phyloP scores from a whole-genome alignment of 2,888 invertebrate genomes.

The Caenorhabditis wallacei region DNA sequence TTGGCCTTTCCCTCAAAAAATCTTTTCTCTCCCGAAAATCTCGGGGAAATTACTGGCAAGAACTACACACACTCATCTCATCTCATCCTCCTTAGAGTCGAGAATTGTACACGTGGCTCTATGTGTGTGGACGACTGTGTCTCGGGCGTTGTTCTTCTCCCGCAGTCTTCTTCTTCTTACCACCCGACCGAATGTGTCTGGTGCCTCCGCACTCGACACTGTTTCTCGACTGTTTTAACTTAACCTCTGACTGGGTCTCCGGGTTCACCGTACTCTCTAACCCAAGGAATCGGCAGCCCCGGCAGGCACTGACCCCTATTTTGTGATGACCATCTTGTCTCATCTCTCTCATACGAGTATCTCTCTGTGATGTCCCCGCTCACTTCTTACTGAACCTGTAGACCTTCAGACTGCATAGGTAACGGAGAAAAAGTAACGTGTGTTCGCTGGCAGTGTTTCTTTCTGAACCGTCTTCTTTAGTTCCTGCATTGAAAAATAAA shows the following conservation, averaged over 20 bases:
- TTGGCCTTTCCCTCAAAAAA: not conserved
- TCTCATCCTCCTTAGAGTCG: constrained; percentile 19
- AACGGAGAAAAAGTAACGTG: constrained; percentile 32
- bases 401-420: constrained; percentile 43
- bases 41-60: constrained; percentile 6
- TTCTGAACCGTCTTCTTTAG: constrained; percentile 5
- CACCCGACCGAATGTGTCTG: constrained; percentile 13
- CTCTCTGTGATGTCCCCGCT: constrained; percentile 35
- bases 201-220: constrained; percentile 22
- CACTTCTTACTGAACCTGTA: constrained; percentile 50
- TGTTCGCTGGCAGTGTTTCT: not conserved
- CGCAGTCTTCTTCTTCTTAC: constrained; percentile 29
- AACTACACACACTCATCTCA: constrained; percentile 28
- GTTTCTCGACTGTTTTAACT: constrained; percentile 54
- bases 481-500: not conserved
- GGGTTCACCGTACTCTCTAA: constrained; percentile 40
- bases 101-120: constrained; percentile 62
- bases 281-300: constrained; percentile 58
- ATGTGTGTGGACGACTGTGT: constrained; percentile 30
- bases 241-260: constrained; percentile 61
- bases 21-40: not conserved
- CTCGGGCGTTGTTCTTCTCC: constrained; percentile 52
- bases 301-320: constrained; percentile 63
- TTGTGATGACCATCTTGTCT: constrained; percentile 58
- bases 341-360: constrained; percentile 39